Percentiles rank a stretch among this genome's conserved stretches.
phyloP scores from a whole-genome alignment of 2,888 invertebrate species.

The Patella pellucida region DNA sequence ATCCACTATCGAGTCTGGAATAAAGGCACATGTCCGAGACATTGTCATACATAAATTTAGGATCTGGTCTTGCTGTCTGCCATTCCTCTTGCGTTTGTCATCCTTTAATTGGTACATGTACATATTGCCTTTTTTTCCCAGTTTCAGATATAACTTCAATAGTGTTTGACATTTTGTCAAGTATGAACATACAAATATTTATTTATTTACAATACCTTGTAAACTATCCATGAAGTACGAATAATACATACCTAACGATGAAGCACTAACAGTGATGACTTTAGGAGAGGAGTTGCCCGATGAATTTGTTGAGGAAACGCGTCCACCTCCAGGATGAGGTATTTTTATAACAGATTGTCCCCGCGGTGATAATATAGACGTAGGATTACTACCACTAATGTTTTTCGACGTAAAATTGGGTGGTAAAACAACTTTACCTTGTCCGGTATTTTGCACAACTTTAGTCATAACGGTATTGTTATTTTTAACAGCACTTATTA shows the following conservation, averaged over 20 bases:
- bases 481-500: conserved; percentile 60
- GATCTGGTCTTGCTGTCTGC: too few relatives aligned
- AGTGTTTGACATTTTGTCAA: too few relatives aligned
- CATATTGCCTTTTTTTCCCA: too few relatives aligned
- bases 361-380: conserved; percentile 57
- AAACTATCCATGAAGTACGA: neutral
- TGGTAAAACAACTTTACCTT: conserved; percentile 39
- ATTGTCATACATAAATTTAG: too few relatives aligned
- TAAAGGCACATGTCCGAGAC: too few relatives aligned
- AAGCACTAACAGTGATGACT: conserved; percentile 61
- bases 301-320: conserved; percentile 38
- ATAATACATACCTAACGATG: conserved; percentile 44
- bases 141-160: too few relatives aligned
- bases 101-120: too few relatives aligned
- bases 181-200: too few relatives aligned
- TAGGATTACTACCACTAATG: conserved; percentile 45
- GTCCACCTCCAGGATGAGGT: conserved; percentile 37
- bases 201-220: too few relatives aligned
- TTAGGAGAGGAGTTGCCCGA: conserved; percentile 47
- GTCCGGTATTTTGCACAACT: conserved; percentile 49
- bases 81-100: too few relatives aligned
- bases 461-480: conserved; percentile 58
- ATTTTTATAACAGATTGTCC: conserved; percentile 45
- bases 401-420: conserved; percentile 40
- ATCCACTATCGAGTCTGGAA: too few relatives aligned